These are phyloP conservation scores for Sphaeramia orbicularis DNA, from an alignment of 2,797 vertebrate species.

Conservation along the genomic window DNA sequence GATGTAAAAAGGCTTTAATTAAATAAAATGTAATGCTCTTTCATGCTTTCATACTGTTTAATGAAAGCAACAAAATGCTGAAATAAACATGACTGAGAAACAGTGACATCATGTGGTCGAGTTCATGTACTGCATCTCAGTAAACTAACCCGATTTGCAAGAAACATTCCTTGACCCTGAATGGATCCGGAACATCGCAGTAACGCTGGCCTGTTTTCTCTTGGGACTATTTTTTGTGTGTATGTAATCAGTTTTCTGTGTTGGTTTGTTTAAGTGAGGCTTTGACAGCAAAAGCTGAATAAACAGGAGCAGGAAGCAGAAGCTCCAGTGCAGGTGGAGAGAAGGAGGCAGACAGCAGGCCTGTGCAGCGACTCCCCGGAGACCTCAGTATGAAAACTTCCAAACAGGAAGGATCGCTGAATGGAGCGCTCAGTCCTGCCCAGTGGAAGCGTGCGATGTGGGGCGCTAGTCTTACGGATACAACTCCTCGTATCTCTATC, in stretches of 20 bases:
- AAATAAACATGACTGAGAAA: constrained; percentile 40
- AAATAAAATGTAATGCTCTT: not conserved
- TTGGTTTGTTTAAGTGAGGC: constrained; percentile 58
- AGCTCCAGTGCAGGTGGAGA: constrained; percentile 74
- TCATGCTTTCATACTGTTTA: not conserved
- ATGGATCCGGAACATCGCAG: constrained; percentile 59
- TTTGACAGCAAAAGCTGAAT: constrained; percentile 78
- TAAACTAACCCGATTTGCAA: constrained; percentile 16
- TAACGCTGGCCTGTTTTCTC: constrained; percentile 30
- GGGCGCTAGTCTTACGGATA: constrained; percentile 34
- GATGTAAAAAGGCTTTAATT: not conserved
- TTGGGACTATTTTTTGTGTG: constrained; percentile 29
- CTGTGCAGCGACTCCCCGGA: constrained; percentile 62
- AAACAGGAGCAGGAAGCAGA: constrained; percentile 84
- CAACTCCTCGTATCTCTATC: constrained; percentile 35
- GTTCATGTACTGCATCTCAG: constrained; percentile 28
- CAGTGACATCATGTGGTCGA: constrained; percentile 75
- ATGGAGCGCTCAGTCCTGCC: constrained; percentile 53
- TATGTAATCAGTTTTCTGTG: constrained; percentile 41
- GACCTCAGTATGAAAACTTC: constrained; percentile 60
- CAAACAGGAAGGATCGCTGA: constrained; percentile 80
- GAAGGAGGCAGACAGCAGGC: constrained; percentile 60
- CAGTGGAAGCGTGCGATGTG: constrained; percentile 31
- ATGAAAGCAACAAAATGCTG: not conserved
- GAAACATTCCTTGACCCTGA: constrained; percentile 48